Conservation (phyloP, 2,113 vertebrate genomes). For the Pteropus alecto region DNA sequence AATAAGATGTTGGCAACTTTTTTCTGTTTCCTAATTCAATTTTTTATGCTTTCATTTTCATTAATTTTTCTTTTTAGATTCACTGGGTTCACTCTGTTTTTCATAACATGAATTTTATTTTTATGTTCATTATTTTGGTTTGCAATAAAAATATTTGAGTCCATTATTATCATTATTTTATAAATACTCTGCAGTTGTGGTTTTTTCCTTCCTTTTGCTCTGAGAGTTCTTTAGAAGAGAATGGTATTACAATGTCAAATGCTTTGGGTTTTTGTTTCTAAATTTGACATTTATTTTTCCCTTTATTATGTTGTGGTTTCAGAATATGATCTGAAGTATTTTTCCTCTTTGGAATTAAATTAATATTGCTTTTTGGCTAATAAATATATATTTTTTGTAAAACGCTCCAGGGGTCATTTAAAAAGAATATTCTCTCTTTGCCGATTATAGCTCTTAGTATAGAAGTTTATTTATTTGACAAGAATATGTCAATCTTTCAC, state of each 20-base stretch:
- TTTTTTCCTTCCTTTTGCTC: not conserved
- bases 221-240: slow-evolving; percentile 25
- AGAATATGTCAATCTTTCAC: not conserved
- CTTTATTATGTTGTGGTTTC: slow-evolving; percentile 53
- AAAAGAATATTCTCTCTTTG: not conserved
- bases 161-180: not conserved
- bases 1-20: not conserved
- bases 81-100: not conserved
- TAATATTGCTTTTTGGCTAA: slow-evolving; percentile 36
- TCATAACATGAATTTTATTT: not conserved
- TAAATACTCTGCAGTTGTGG: not conserved
- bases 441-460: not conserved
- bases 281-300: slow-evolving; percentile 57
- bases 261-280: slow-evolving; percentile 4
- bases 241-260: slow-evolving; percentile 43
- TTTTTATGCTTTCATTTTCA: not conserved
- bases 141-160: not conserved
- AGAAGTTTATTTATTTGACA: not conserved
- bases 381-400: not conserved
- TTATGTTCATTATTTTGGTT: slow-evolving; percentile 11
- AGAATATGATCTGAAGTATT: slow-evolving; percentile 35
- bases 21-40: not conserved
- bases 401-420: not conserved
- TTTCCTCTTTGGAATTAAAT: slow-evolving; percentile 36
- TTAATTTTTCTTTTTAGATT: not conserved